Base-by-base conservation (phyloP, 2,797 vertebrate species). In the Chelidonichthys spinosus region DNA sequence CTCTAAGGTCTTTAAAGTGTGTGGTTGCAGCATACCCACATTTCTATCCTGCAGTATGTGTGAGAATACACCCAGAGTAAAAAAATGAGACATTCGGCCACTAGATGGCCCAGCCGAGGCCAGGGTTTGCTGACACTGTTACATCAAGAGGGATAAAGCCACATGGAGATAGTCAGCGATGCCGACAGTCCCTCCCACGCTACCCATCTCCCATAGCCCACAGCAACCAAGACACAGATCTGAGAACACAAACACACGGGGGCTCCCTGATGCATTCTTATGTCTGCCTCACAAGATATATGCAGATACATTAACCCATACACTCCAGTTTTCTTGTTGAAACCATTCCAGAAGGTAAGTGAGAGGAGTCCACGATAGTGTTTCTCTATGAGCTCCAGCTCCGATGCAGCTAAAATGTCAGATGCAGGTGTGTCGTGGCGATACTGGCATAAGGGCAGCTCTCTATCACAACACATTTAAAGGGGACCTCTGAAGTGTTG, bases 111-210 rank as follows among this genome's bases (percentile, higher is more conserved):
- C 54, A 61, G 69, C 66, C 75, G 83, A 91, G 87, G 72, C 79
- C 85, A 72, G 63, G 84, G 81, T 81, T 68, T 72, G 84, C 85
- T 92, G 92, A 94, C 92, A 91, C 89, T 90, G 90, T 94, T 93
- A 92, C 76, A 92, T 94, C 90, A 93, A 87, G 86, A 92, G 79
- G 87, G 79, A 94, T 92, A 86, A 93, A 93, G 89, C 88, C 92
- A 92, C 92, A 93, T 88, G 90, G 90, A 93, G 89, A 91, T 76
- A 92, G 90, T 93, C 92, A 91, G 90, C 86, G 58, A 84, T 87
- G 88, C 91, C 92, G 92, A 93, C 90, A 93, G 89, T 87, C 86
- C 89, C 88, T 88, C 92, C 92, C 87, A 92, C 92, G 82, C 89
- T 85, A 86, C 75, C 80, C 79, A 82, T 87, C 84, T 90, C 89